phyloP scores from a whole-genome alignment of 2,888 invertebrate species.

The Boloria euphrosyne region DNA sequence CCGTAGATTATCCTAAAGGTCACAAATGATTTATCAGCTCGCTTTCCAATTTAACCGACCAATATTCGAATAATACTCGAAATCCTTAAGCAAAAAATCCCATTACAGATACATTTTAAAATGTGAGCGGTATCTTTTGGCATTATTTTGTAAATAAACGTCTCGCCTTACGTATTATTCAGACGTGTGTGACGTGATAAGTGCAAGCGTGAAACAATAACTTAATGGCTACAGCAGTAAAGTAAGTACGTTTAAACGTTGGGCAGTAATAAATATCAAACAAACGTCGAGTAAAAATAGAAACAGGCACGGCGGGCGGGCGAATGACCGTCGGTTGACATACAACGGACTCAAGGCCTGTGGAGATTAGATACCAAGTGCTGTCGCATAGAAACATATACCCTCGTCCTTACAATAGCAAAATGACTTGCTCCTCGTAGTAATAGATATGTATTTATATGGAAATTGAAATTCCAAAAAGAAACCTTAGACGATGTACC shows the following conservation, averaged over 20 bases:
- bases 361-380: constrained; percentile 75
- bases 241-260: constrained; percentile 50
- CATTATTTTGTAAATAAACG: background rate
- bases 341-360: constrained; percentile 79
- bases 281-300: constrained; percentile 76
- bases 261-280: constrained; percentile 71
- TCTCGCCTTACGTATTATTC: background rate
- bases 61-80: background rate
- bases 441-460: background rate
- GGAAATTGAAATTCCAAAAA: too few species aligned
- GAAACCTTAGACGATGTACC: too few species aligned
- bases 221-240: constrained; percentile 59
- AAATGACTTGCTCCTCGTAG: background rate
- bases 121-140: too few species aligned
- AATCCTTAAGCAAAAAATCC: background rate
- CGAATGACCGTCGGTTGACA: constrained; percentile 79
- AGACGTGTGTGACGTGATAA: constrained; percentile 29
- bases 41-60: constrained; percentile 4
- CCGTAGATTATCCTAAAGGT: constrained; percentile 32
- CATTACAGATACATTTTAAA: background rate
- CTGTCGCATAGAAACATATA: constrained; percentile 65
- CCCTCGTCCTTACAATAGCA: constrained; percentile 53
- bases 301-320: constrained; percentile 60
- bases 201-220: constrained; percentile 53
- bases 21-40: constrained; percentile 30